Evolutionary conservation across 2,797 vertebrate genomes (phyloP).

Genomic region (Tiaroga cobitis): DNA sequence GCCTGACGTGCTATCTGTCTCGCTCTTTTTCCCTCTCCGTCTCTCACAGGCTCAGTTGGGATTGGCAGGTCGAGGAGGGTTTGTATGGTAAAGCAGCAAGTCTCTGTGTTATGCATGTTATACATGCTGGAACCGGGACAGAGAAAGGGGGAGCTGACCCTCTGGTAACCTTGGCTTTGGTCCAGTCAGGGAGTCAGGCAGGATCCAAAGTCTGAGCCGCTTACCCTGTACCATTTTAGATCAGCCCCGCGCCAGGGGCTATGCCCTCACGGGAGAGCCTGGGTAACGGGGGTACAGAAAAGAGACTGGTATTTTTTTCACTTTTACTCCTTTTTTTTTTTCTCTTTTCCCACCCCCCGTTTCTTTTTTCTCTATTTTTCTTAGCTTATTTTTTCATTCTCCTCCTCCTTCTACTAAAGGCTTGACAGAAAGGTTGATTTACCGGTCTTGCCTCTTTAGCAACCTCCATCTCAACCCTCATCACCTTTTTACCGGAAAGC

Average conservation of each 20-base stretch:
- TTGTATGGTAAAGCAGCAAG: constrained; percentile 44
- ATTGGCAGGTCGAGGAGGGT: constrained; percentile 10
- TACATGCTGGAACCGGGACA: constrained; percentile 23
- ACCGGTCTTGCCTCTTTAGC: constrained; percentile 50
- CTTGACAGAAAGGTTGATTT: constrained; percentile 32
- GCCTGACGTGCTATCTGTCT: constrained; percentile 62
- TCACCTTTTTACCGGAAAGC: constrained; percentile 55
- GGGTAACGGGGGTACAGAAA: constrained; percentile 29
- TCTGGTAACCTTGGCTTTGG: constrained; percentile 71
- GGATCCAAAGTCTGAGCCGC: constrained; percentile 59
- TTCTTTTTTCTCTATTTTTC: constrained; percentile 20
- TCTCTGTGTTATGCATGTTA: constrained; percentile 42
- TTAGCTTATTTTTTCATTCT: background rate
- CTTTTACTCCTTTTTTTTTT: constrained; percentile 5
- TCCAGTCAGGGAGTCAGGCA: constrained; percentile 63
- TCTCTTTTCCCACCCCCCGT: background rate
- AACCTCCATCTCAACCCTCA: constrained; percentile 56
- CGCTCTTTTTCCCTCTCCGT: constrained; percentile 40
- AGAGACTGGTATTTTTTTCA: constrained; percentile 58
- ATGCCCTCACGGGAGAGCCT: constrained; percentile 28
- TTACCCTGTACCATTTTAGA: constrained; percentile 26
- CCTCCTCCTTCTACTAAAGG: constrained; percentile 21
- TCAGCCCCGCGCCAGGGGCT: constrained; percentile 58
- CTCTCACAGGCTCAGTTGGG: constrained; percentile 37
- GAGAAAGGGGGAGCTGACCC: constrained; percentile 65